Conservation (phyloP, 2,797 vertebrate species). For the Antennarius maculatus region DNA sequence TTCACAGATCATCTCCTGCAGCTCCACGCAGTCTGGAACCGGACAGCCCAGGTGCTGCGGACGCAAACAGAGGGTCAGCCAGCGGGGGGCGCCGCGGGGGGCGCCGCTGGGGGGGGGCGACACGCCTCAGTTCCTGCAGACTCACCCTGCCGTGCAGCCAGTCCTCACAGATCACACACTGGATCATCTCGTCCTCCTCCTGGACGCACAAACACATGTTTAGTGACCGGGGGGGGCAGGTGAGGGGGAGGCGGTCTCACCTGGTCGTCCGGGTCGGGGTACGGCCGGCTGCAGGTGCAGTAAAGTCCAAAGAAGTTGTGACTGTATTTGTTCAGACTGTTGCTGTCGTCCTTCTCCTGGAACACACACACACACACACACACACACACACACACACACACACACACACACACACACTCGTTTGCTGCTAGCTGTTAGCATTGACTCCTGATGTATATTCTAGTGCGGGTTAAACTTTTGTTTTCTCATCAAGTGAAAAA, state of each 20-base stretch:
- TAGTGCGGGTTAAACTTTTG: no score
- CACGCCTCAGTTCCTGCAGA: not conserved
- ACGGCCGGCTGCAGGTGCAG: slow-evolving; percentile 92
- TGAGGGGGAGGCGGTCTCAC: slow-evolving; percentile 66
- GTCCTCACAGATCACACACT: slow-evolving; percentile 96
- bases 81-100: not conserved
- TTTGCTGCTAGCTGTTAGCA: no score
- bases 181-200: slow-evolving; percentile 98
- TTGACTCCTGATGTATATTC: no score
- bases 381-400: not conserved
- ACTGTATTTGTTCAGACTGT: slow-evolving; percentile 92
- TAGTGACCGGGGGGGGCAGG: not conserved
- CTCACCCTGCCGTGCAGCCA: slow-evolving; percentile 98
- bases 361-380: slow-evolving; percentile 11
- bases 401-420: not conserved
- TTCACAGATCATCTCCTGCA: slow-evolving; percentile 97
- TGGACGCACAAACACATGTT: slow-evolving; percentile 53
- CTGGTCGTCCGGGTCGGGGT: slow-evolving; percentile 97
- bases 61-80: not conserved
- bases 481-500: no score
- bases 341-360: slow-evolving; percentile 90
- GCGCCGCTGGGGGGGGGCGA: no score
- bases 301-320: slow-evolving; percentile 96
- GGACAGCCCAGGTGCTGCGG: slow-evolving; percentile 89
- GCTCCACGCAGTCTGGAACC: slow-evolving; percentile 90